phyloP scores from a whole-genome alignment of 2,797 vertebrate genomes.

The Rhynchonycteris naso region DNA sequence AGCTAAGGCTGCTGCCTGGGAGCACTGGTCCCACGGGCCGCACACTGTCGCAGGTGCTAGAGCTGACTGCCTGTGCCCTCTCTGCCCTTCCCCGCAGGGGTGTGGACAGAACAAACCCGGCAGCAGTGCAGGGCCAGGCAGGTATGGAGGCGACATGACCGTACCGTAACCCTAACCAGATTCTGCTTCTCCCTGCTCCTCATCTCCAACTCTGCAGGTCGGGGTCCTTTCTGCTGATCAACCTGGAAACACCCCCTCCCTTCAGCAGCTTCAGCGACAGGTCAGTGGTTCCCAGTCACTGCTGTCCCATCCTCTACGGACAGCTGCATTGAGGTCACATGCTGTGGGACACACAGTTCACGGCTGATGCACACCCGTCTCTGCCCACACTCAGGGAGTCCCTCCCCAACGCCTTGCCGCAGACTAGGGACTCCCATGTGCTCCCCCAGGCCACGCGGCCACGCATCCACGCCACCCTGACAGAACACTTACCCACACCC shows the following conservation, averaged over 20 bases:
- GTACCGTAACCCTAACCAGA: accelerated
- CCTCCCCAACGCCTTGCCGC: neutral
- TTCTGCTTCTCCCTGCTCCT: neutral
- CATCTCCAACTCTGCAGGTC: accelerated
- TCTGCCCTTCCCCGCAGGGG: accelerated
- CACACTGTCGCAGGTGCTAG: neutral
- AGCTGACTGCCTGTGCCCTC: accelerated
- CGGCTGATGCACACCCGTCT: too few relatives aligned
- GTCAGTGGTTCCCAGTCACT: neutral
- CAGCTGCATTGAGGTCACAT: neutral
- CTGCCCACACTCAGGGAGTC: accelerated
- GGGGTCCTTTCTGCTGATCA: neutral
- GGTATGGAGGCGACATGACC: accelerated
- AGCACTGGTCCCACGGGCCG: neutral
- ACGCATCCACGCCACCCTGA: accelerated
- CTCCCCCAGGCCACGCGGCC: accelerated
- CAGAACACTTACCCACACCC: neutral
- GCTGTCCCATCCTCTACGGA: neutral
- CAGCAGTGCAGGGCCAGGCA: neutral
- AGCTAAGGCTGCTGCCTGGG: accelerated
- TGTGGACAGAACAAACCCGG: accelerated
- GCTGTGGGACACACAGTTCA: neutral
- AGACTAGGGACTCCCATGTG: neutral
- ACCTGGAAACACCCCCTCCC: neutral
- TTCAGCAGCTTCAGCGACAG: neutral